Evolutionary conservation across 2,888 invertebrate species (phyloP).

Genomic region (Plagodis dolabraria): DNA sequence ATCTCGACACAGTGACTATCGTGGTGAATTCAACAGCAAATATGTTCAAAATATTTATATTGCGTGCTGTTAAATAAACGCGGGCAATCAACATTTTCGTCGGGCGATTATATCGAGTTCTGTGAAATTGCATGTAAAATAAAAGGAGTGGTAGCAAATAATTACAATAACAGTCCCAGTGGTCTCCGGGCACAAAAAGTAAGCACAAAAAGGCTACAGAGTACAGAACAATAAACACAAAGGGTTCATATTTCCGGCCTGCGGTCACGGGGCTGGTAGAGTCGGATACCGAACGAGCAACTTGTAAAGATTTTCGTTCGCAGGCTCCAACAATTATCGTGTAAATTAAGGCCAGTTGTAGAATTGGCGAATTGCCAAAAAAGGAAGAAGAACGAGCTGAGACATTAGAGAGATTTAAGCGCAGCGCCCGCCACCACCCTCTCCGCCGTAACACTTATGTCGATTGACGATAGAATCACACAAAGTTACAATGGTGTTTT

Average conservation of each 20-base stretch:
- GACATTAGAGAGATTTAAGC: slow-evolving; percentile 58
- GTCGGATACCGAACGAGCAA: slow-evolving; percentile 46
- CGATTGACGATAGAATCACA: slow-evolving; percentile 43
- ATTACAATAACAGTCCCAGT: slow-evolving; percentile 44
- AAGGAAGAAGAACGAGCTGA: slow-evolving; percentile 46
- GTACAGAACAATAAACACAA: slow-evolving; percentile 52
- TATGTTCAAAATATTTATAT: slow-evolving; percentile 30
- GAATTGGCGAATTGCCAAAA: slow-evolving; percentile 61
- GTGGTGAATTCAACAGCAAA: slow-evolving; percentile 38
- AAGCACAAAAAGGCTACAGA: slow-evolving; percentile 45
- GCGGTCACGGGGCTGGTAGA: slow-evolving; percentile 52
- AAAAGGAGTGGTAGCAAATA: slow-evolving; percentile 32
- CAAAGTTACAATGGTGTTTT: slow-evolving; percentile 24
- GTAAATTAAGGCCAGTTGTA: slow-evolving; percentile 65
- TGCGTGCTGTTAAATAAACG: slow-evolving; percentile 21
- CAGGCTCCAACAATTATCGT: slow-evolving; percentile 51
- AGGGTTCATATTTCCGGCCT: slow-evolving; percentile 72
- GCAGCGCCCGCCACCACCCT: slow-evolving; percentile 33
- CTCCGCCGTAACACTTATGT: slow-evolving; percentile 35
- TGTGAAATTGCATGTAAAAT: slow-evolving; percentile 31
- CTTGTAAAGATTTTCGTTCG: slow-evolving; percentile 56
- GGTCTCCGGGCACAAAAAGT: slow-evolving; percentile 59
- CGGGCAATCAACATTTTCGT: slow-evolving; percentile 17
- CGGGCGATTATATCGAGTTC: slow-evolving; percentile 23
- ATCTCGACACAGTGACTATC: slow-evolving; percentile 37